phyloP scores from a whole-genome alignment of 1,140 invertebrate species.

The Cryptotermes secundus region DNA sequence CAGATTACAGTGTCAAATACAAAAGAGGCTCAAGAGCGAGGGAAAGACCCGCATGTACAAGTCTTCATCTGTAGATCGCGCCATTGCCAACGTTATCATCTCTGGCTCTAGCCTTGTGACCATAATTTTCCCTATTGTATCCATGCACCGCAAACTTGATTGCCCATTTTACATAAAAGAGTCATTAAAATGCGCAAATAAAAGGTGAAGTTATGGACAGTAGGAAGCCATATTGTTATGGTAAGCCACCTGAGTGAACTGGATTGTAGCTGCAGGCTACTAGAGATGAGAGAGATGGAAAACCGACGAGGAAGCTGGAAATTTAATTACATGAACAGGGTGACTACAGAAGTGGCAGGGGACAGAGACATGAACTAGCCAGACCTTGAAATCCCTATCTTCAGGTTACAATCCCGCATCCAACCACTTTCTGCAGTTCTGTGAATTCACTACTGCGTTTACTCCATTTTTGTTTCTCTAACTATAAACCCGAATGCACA shows the following conservation, averaged over 20 bases:
- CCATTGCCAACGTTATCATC: no score
- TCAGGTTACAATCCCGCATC: background rate
- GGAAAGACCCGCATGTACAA: no score
- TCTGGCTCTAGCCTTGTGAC: background rate
- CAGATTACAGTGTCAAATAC: no score
- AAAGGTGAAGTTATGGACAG: background rate
- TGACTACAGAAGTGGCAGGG: background rate
- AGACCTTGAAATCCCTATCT: background rate
- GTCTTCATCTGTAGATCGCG: no score
- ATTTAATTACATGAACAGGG: slow-evolving; percentile 16
- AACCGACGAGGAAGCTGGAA: background rate
- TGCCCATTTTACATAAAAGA: background rate
- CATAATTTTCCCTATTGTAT: background rate
- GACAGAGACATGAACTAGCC: background rate
- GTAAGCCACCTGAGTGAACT: background rate
- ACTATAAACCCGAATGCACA: background rate
- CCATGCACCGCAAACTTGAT: background rate
- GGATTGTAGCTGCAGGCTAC: background rate
- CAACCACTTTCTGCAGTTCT: background rate
- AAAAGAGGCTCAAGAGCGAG: no score
- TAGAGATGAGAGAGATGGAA: background rate
- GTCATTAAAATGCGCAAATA: background rate
- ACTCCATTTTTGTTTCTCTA: background rate
- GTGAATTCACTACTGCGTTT: background rate
- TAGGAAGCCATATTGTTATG: background rate